Conservation (phyloP, 2,113 vertebrate genomes). For the Grus americana region DNA sequence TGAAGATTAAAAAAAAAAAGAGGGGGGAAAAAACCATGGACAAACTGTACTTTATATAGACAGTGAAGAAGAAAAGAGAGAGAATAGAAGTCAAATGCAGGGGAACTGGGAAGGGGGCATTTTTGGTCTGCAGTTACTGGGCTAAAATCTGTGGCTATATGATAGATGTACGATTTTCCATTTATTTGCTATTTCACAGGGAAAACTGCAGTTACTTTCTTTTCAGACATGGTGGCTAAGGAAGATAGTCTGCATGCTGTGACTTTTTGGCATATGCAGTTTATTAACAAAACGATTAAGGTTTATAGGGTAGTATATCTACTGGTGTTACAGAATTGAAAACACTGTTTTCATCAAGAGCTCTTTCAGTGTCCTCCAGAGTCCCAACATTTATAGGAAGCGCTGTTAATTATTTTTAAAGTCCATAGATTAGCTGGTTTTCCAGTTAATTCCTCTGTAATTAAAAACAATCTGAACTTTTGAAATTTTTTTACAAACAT, state of each 20-base stretch:
- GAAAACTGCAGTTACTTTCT: slow-evolving; percentile 8
- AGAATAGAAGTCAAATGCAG: slow-evolving; percentile 23
- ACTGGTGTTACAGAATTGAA: background rate
- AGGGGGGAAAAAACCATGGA: background rate
- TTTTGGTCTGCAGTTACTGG: background rate
- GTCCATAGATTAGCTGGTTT: background rate
- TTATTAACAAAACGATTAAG: background rate
- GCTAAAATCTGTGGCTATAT: background rate
- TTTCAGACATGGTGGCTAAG: background rate
- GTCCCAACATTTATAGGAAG: background rate
- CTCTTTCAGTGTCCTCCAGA: background rate
- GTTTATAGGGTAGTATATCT: background rate
- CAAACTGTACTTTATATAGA: slow-evolving; percentile 18
- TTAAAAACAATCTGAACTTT: background rate
- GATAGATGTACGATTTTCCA: background rate
- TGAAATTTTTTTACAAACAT: background rate
- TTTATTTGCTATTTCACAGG: slow-evolving; percentile 6
- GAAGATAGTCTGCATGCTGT: background rate
- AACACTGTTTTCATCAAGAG: background rate
- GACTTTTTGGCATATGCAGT: background rate
- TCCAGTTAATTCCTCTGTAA: background rate
- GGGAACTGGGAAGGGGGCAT: background rate
- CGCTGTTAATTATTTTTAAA: background rate
- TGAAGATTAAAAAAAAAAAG: background rate
- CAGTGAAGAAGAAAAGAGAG: slow-evolving; percentile 3